Conservation (phyloP, 2,888 invertebrate genomes). For the Himalopsyche anomala region DNA sequence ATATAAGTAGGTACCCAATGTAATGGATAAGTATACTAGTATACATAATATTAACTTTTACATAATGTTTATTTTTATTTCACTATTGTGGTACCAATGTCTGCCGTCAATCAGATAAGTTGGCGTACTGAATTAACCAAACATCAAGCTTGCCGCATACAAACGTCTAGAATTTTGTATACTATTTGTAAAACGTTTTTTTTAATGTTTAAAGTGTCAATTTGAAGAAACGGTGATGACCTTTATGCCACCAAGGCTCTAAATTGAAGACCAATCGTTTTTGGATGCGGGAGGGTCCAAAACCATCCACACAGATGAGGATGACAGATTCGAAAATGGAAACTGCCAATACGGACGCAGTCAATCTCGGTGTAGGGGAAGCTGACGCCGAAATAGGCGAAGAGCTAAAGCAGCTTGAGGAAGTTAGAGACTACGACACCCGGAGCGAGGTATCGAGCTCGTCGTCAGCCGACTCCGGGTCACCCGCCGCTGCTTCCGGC, state of each 20-base stretch:
- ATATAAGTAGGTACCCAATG: too few species aligned
- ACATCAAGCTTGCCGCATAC: constrained; percentile 61
- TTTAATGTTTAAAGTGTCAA: constrained; percentile 14
- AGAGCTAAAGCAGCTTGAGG: constrained; percentile 86
- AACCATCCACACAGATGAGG: constrained; percentile 67
- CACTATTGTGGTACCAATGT: constrained; percentile 8
- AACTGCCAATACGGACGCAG: constrained; percentile 78
- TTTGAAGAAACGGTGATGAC: not conserved
- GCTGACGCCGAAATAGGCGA: constrained; percentile 86
- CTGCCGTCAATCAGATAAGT: constrained; percentile 45
- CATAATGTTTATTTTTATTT: not conserved
- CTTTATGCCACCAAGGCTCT: not conserved
- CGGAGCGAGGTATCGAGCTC: constrained; percentile 93
- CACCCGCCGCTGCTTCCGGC: constrained; percentile 87
- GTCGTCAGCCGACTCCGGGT: constrained; percentile 83
- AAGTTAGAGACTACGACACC: constrained; percentile 87
- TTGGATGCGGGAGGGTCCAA: constrained; percentile 48
- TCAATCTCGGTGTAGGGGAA: constrained; percentile 81
- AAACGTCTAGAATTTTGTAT: constrained; percentile 53
- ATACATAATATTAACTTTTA: too few species aligned
- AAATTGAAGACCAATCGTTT: constrained; percentile 6
- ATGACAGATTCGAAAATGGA: constrained; percentile 70
- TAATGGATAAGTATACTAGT: too few species aligned
- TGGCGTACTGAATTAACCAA: constrained; percentile 58
- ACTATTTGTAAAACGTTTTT: constrained; percentile 46